phyloP scores from a whole-genome alignment of 2,113 vertebrate species.

The Sus scrofa region DNA sequence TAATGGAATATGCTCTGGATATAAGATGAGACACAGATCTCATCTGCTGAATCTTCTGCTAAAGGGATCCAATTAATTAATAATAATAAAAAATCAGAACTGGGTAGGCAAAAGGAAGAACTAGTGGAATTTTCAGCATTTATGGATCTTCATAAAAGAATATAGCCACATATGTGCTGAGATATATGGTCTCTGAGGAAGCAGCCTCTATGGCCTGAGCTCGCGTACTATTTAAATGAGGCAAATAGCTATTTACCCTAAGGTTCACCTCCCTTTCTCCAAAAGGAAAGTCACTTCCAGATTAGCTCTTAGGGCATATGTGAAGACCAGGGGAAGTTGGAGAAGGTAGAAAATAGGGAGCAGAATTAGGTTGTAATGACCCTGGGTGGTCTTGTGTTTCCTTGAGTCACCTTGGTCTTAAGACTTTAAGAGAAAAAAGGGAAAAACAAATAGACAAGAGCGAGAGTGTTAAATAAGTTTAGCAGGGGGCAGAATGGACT shows the following conservation, averaged over 20 bases:
- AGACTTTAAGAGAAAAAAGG: not conserved
- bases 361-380: constrained; percentile 1
- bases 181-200: not conserved
- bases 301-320: constrained; percentile 10
- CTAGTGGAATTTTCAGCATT: not conserved
- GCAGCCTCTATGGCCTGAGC: not conserved
- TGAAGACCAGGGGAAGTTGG: not conserved
- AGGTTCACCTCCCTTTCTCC: constrained; percentile 37
- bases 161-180: not conserved
- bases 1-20: constrained; percentile 52
- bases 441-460: not conserved
- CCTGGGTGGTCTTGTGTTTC: not conserved
- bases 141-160: constrained; percentile 45
- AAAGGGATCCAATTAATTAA: constrained; percentile 49
- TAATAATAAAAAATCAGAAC: constrained; percentile 47
- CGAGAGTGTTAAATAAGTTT: not conserved
- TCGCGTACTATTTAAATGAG: constrained; percentile 15
- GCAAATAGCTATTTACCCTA: not conserved
- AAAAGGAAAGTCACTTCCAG: constrained; percentile 69
- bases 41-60: constrained; percentile 29
- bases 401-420: constrained; percentile 50
- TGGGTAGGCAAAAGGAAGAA: constrained; percentile 56
- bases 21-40: constrained; percentile 24
- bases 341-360: not conserved
- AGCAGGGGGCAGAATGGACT: not conserved